Evolutionary conservation across 2,888 invertebrate genomes (phyloP).

Genomic region (Steinernema hermaphroditum): DNA sequence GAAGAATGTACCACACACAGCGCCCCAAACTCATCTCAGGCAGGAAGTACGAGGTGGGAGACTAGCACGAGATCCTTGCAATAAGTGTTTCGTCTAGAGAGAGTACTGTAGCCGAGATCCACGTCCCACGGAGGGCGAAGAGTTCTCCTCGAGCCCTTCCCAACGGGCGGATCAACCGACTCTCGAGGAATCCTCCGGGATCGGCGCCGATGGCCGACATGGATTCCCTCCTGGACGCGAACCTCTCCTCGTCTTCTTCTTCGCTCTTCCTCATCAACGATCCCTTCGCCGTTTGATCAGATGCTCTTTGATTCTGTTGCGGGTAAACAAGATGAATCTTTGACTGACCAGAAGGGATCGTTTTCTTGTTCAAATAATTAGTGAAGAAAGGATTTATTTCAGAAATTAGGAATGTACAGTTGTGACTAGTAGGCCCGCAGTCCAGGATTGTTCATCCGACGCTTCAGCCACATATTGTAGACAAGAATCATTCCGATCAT

Average conservation of each 20-base stretch:
- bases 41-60: too few relatives aligned
- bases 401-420: not conserved
- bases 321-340: not conserved
- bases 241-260: conserved; percentile 28
- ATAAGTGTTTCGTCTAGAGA: not conserved
- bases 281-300: conserved; percentile 17
- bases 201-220: conserved; percentile 39
- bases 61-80: too few relatives aligned
- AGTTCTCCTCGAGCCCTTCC: not conserved
- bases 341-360: not conserved
- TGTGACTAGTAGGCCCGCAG: not conserved
- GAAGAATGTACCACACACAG: too few relatives aligned
- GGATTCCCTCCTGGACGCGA: conserved; percentile 38
- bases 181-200: conserved; percentile 33
- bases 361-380: not conserved
- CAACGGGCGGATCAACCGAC: not conserved
- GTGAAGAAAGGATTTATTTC: not conserved
- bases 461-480: conserved; percentile 29
- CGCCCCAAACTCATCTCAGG: too few relatives aligned
- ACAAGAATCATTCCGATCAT: conserved; percentile 20
- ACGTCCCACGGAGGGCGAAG: not conserved
- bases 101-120: conserved; percentile 2
- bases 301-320: not conserved
- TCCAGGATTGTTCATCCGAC: conserved; percentile 14
- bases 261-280: conserved; percentile 27